A percentile compares a stretch with the other conserved stretches of the same genome.
Conservation (phyloP, 2,113 vertebrate genomes). For the Genyomyrus donnyi region DNA sequence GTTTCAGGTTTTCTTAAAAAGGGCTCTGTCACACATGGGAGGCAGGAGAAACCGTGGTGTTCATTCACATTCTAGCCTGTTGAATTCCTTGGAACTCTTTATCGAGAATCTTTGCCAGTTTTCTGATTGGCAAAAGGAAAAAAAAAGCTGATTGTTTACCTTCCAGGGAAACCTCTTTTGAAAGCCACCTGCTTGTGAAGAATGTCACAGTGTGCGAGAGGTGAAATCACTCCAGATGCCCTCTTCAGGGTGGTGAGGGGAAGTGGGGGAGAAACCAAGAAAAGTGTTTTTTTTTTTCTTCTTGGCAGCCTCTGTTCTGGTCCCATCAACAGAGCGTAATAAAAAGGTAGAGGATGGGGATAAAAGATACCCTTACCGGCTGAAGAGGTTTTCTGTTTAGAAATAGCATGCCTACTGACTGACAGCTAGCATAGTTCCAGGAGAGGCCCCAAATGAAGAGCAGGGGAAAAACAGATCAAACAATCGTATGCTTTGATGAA, state of each 20-base stretch:
- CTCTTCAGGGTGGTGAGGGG: constrained; percentile 8
- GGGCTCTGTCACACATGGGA: neutral
- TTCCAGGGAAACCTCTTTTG: constrained; percentile 16
- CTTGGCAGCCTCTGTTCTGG: constrained; percentile 10
- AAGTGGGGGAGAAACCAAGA: neutral
- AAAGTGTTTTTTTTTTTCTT: constrained; percentile 3
- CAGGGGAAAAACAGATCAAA: neutral
- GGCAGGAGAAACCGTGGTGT: neutral
- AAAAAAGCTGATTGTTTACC: constrained; percentile 5
- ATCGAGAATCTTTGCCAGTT: constrained; percentile 2
- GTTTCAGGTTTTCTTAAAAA: neutral
- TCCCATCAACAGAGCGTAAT: constrained; percentile 16
- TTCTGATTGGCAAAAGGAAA: neutral
- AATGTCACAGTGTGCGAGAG: constrained; percentile 18
- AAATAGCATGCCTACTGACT: constrained; percentile 6
- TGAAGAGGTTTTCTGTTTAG: constrained; percentile 2
- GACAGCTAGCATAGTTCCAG: neutral
- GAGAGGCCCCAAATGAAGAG: neutral
- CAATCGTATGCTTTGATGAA: neutral
- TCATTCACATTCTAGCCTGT: neutral
- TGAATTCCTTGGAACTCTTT: constrained; percentile 6
- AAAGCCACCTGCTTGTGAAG: constrained; percentile 20
- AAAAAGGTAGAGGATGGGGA: neutral
- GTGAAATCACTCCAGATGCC: constrained; percentile 13
- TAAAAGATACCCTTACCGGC: neutral